phyloP scores from a whole-genome alignment of 1,140 invertebrate species.

The Philotrypesis tridentata region DNA sequence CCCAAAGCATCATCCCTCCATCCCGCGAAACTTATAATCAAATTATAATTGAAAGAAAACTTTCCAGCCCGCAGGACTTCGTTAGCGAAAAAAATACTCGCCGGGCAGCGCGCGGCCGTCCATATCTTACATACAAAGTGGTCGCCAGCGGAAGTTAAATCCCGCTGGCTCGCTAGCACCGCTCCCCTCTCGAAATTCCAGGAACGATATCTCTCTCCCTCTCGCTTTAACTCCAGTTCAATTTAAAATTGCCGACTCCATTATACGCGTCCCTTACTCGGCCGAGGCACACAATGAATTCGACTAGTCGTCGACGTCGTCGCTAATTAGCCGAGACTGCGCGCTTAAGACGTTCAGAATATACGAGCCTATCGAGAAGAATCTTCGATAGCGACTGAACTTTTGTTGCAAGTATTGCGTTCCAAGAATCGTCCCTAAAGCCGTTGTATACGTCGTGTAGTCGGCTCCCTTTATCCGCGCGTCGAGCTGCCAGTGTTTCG shows the following conservation, averaged over 20 bases:
- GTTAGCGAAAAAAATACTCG: background rate
- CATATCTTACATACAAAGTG: background rate
- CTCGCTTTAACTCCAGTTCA: background rate
- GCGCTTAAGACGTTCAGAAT: background rate
- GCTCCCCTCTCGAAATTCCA: background rate
- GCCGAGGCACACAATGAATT: background rate
- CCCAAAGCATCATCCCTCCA: background rate
- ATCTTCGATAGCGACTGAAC: no score
- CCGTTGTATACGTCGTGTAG: no score
- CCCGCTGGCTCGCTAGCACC: background rate
- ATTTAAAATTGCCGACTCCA: background rate
- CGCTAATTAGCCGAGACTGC: background rate
- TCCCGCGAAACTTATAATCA: background rate
- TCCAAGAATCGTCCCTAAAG: background rate
- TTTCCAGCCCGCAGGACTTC: background rate
- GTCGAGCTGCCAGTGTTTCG: no score
- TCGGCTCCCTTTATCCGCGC: background rate
- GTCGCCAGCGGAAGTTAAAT: background rate
- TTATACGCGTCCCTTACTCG: background rate
- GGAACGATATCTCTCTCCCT: background rate
- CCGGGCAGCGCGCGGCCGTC: no score
- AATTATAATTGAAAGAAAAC: slow-evolving; percentile 1
- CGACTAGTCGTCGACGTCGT: background rate
- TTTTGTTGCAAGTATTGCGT: no score
- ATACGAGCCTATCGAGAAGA: background rate